These are phyloP conservation scores for Scaeva pyrastri DNA, from an alignment of 2,888 invertebrate genomes.

Conservation along the genomic window DNA sequence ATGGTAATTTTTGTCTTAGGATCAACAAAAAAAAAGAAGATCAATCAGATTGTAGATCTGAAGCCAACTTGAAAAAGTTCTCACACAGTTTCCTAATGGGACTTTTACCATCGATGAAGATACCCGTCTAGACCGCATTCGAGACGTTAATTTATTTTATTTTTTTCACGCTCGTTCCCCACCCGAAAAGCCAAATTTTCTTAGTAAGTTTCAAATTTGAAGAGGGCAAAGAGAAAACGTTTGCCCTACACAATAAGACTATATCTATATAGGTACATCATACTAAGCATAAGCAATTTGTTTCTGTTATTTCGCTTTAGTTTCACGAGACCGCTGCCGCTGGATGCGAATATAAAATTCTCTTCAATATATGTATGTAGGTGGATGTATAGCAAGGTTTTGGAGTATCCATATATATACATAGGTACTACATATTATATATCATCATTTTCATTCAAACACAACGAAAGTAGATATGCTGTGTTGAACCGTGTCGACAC, in stretches of 20 bases:
- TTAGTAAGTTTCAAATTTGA: constrained; percentile 38
- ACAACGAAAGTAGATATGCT: constrained; percentile 48
- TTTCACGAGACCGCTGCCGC: neutral
- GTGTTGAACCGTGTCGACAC: constrained; percentile 66
- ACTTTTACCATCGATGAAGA: constrained; percentile 54
- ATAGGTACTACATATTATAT: constrained; percentile 24
- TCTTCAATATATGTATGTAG: neutral
- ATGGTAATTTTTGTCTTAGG: neutral
- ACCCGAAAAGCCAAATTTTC: constrained; percentile 22
- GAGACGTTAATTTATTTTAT: constrained; percentile 57
- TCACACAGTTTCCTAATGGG: constrained; percentile 48
- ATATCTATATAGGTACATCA: neutral
- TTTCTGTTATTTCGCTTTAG: constrained; percentile 44
- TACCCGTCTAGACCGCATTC: constrained; percentile 70
- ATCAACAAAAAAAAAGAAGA: constrained; percentile 9
- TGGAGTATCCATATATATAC: neutral
- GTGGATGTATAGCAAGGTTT: too few relatives aligned
- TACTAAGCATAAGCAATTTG: constrained; percentile 20
- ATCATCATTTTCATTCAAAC: constrained; percentile 56
- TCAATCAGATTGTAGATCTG: constrained; percentile 48
- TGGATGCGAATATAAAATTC: constrained; percentile 33
- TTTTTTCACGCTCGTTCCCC: constrained; percentile 53
- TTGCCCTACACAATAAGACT: constrained; percentile 33
- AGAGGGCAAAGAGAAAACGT: constrained; percentile 46
- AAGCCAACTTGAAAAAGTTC: constrained; percentile 47